Base-by-base conservation (phyloP, 2,888 invertebrate genomes). In the Oscheius sp. region DNA sequence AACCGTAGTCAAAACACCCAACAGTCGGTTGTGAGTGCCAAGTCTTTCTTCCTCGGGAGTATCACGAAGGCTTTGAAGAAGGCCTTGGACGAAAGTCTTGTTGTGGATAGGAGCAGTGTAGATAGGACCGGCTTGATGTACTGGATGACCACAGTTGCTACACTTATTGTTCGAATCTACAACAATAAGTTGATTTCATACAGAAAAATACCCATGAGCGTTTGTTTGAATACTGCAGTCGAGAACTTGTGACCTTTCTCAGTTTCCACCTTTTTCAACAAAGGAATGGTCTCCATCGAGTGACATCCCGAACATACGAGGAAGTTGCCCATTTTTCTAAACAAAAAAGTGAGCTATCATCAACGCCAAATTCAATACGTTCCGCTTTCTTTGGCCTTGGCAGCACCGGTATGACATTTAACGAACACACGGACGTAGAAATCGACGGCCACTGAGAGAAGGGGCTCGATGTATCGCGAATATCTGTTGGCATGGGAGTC, bases 391-490 rank as follows among this genome's bases (percentile, higher is more conserved):
- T 99, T 98, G 87, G 96, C 96, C 84, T 93, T 93, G 57, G 92
- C 91, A 70, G 94, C 94, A 51, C 96, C 94, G 0, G 93, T 92
- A 85, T 92, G 93, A 0, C 99, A 91, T 85, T 93, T 93, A 0
- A 99, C 95, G 90, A 98, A 96, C 9, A 98, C 93, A 76, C 99
- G 91, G 53, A 98, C 93, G 90, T 99, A 99, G 91, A 99, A 99
- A 90, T 99, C 99, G 0, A 94, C 95, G 33, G 96, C 96, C 79
- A 99, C 90, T 37, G 95, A 95, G 2, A 99, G 89, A 58, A 98
- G 89, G 0, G 99, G 99, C 51, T 93, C 93, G 83, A 96, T 96
- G 90, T 95, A 96, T 78, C 95, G 92, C 2, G 95, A 94, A 90
- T 99, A 96, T 47, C 95, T 92, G 88, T 94, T 96, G 0, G 99